phyloP scores from a whole-genome alignment of 2,888 invertebrate species.

The Gandaritis pyraliata region DNA sequence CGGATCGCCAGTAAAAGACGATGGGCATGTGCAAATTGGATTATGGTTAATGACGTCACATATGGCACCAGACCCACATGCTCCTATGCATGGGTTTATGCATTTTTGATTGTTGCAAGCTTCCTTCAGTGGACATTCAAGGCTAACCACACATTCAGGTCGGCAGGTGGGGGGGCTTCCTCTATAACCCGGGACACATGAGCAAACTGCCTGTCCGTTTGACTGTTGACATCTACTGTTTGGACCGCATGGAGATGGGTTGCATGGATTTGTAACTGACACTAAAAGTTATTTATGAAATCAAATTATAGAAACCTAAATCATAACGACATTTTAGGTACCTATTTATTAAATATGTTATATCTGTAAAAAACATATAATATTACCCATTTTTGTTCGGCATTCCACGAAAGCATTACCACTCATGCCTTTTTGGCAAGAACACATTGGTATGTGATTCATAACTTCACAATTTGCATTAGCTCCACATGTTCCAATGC shows the following conservation, averaged over 20 bases:
- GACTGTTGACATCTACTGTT: conserved; percentile 90
- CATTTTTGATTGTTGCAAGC: conserved; percentile 91
- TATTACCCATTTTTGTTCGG: conserved; percentile 76
- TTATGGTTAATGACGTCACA: conserved; percentile 91
- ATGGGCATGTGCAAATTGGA: conserved; percentile 90
- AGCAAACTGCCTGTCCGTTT: conserved; percentile 88
- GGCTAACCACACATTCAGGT: conserved; percentile 90
- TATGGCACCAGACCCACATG: conserved; percentile 89
- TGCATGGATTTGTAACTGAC: conserved; percentile 85
- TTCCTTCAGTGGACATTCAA: conserved; percentile 88
- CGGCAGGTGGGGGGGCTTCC: conserved; percentile 91
- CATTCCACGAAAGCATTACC: conserved; percentile 89
- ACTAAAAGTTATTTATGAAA: conserved; percentile 52
- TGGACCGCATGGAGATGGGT: conserved; percentile 91
- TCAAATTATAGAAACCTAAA: background rate
- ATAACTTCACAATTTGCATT: conserved; percentile 89
- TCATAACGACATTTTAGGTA: background rate
- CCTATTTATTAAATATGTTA: background rate
- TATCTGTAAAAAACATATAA: background rate
- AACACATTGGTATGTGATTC: conserved; percentile 89
- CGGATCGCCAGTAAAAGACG: conserved; percentile 91
- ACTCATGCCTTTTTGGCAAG: conserved; percentile 86
- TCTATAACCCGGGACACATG: conserved; percentile 88
- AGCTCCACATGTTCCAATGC: conserved; percentile 88
- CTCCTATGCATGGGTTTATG: conserved; percentile 90